Percentiles rank a stretch among this genome's conserved stretches.
Conservation (phyloP, 1,140 invertebrate species). For the Aphis gossypii region DNA sequence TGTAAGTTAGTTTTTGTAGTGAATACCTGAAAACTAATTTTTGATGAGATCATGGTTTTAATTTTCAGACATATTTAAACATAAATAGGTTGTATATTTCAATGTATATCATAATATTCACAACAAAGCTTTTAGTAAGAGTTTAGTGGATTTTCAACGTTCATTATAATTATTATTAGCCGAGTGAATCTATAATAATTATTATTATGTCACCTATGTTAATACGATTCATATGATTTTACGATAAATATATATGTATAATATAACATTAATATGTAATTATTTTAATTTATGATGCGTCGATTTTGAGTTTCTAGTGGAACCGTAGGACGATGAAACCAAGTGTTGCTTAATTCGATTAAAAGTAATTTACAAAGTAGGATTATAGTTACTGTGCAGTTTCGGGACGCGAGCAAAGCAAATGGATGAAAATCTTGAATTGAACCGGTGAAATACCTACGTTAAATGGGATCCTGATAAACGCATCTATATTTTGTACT, state of each 20-base stretch:
- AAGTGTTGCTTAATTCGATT: neutral
- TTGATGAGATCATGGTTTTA: neutral
- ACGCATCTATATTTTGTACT: neutral
- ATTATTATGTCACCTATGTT: neutral
- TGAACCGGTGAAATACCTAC: neutral
- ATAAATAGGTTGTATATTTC: neutral
- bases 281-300: neutral
- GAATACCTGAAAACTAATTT: neutral
- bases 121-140: neutral
- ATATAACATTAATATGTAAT: neutral
- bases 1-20: too few relatives aligned
- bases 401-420: neutral
- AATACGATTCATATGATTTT: neutral
- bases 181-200: too few relatives aligned
- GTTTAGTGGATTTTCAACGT: neutral
- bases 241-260: neutral
- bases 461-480: neutral
- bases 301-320: neutral
- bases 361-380: neutral
- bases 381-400: neutral
- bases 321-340: neutral
- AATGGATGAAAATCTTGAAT: neutral
- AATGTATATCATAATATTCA: neutral
- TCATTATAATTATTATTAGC: too few relatives aligned
- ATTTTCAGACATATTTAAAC: neutral